Percentiles rank a stretch among this genome's conserved stretches.
Conservation (phyloP, 1,140 invertebrate genomes). For the Probaryconus sp. region DNA sequence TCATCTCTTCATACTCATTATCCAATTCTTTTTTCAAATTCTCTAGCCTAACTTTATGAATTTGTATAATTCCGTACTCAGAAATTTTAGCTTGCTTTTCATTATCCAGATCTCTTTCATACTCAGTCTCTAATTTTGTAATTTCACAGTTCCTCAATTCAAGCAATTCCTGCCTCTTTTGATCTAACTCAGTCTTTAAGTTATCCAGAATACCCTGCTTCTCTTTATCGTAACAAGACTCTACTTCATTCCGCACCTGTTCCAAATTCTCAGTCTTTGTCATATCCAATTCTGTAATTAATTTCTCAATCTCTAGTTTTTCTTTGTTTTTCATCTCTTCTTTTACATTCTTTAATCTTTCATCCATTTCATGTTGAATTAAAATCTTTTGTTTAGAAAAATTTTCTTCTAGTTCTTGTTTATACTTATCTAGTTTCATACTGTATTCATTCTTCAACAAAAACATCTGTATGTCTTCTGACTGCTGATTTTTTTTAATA, state of each 20-base stretch:
- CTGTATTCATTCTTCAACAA: constrained; percentile 67
- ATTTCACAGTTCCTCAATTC: constrained; percentile 72
- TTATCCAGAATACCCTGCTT: constrained; percentile 74
- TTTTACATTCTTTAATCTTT: constrained; percentile 74
- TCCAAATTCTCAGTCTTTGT: constrained; percentile 66
- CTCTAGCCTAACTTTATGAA: constrained; percentile 68
- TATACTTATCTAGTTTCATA: constrained; percentile 70
- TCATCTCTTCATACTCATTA: constrained; percentile 74
- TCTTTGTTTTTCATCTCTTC: constrained; percentile 72
- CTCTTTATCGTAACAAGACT: constrained; percentile 71
- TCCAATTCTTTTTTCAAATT: constrained; percentile 69
- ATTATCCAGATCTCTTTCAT: constrained; percentile 67
- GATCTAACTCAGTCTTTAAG: constrained; percentile 70
- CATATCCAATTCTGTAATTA: constrained; percentile 75
- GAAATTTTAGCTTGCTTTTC: constrained; percentile 68
- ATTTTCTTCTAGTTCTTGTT: constrained; percentile 75
- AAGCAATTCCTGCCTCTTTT: constrained; percentile 69
- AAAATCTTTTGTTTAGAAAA: constrained; percentile 76
- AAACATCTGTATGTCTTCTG: constrained; percentile 36
- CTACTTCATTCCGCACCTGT: constrained; percentile 71
- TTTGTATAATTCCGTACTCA: constrained; percentile 68
- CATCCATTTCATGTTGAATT: constrained; percentile 74
- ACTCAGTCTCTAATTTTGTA: constrained; percentile 69
- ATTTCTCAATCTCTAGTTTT: constrained; percentile 69
- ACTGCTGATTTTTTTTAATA: constrained; percentile 50